Evolutionary conservation across 2,113 vertebrate genomes (phyloP), one percentile per base, ranked within the genome.

Genomic region (Chloropsis cyanopogon): DNA sequence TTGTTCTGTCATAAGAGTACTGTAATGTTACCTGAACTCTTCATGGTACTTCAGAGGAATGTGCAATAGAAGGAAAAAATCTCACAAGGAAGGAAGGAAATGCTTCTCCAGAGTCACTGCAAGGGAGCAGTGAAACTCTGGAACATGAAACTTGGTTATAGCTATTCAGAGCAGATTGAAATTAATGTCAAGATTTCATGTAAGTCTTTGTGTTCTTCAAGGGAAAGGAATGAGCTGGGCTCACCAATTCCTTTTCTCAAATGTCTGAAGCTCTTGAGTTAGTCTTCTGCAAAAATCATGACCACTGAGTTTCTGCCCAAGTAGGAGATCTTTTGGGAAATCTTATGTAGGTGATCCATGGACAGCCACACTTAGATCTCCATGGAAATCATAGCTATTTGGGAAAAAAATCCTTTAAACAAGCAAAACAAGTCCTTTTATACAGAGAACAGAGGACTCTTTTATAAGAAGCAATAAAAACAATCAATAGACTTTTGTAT

Each of bases 191-290:
- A 21, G 14, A 25, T 80, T 94, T 86, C 26, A 11, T 4, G 0
- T 41, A 56, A 78, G n/a, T 37, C 64, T 56, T 86, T 1, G 1
- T 44, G 31, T 23, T 72, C 41, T 37, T 59, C 0, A 0, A 37
- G 50, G 50, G 42, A 83, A 33, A 66, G 31, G 15, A 61, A 7
- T 46, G 54, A 93, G 50, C 46, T 1, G 2, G 23, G 17, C 17
- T 77, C 52, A 69, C 19, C 2, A 3, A 26, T 80, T 71, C 26
- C 23, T 31, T 37, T 66, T 41, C 37, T 29, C 42, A 80, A 22
- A 41, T 85, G 56, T 12, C 41, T 50, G 49, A 23, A 76, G n/a
- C 42, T 73, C 42, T 46, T 68, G 75, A 82, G 17, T 82, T 60
- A 46, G 18, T 61, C 61, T 75, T 82, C 41, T 61, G 61, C 41